Base-by-base conservation (phyloP, 2,797 vertebrate genomes). In the Thaleichthys pacificus region DNA sequence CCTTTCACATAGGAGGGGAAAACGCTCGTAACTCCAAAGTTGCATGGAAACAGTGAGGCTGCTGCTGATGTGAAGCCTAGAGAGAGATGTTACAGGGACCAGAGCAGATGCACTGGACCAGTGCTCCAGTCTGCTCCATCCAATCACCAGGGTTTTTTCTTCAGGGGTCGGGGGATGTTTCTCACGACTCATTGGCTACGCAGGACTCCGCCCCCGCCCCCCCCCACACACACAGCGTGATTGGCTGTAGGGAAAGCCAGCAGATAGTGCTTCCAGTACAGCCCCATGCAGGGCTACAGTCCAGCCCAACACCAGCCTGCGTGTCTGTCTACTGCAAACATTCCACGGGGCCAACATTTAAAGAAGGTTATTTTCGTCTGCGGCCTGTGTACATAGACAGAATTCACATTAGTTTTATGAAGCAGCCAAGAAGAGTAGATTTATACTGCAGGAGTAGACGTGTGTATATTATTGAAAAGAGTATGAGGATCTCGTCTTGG, bases 301-400 rank as follows among this genome's bases (percentile, higher is more conserved):
- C 60, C 64, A 38, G 62, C 62, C 62, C 62, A 64, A 19, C 19
- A 47, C 35, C 21, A 24, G 64, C 19, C 64, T 24, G 62, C 21
- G 30, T 3, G 14, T n/a, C 30, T 64, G 69, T 66, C 24, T 51
- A 57, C 69, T 77, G 73, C 38, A 85, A 78, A 87, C 89, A 88
- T 89, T 90, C 89, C 87, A 85, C 32, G 26, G 78, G 82, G 66
- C 49, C 32, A 79, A 74, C 19, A 1, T n/a, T 70, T 47, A 47
- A 47, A 32, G 24, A 64, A 35, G 12, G n/a, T 9, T n/a, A 32
- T 64, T 61, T 56, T 51, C 38, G 26, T 78, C 66, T 60, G 70
- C 42, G 5, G 63, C 35, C 19, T 47, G 35, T 70, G 12, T 75
- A 61, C 66, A 69, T 51, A 54, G 32, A 65, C 22, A 56, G 17